Conservation (phyloP, 2,113 vertebrate genomes). For the Xenus cinereus region DNA sequence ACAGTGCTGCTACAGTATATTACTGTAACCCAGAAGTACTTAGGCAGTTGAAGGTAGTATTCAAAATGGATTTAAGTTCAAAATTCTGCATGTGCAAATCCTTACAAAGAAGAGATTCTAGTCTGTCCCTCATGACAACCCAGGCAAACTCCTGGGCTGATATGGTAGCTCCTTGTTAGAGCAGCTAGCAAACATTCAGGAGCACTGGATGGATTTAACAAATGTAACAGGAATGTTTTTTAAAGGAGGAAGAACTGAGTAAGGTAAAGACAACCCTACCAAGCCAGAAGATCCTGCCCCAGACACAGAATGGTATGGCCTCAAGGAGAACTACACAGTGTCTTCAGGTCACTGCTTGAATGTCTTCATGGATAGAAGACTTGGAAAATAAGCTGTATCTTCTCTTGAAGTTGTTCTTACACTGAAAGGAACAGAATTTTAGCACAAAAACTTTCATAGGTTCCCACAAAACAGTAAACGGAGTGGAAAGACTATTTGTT, state of each 20-base stretch:
- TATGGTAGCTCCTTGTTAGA: neutral
- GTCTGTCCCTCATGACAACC: neutral
- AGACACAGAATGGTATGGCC: neutral
- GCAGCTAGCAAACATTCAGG: neutral
- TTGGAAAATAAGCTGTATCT: neutral
- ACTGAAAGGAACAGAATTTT: neutral
- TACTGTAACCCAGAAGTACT: neutral
- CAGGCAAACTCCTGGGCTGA: neutral
- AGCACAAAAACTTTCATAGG: neutral
- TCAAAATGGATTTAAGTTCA: neutral
- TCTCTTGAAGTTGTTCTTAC: neutral
- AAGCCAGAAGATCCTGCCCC: neutral
- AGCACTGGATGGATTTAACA: neutral
- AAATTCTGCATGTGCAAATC: neutral
- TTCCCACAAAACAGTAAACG: neutral
- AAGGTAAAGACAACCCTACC: neutral
- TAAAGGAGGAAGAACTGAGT: neutral
- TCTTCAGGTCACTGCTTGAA: neutral
- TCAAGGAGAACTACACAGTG: neutral
- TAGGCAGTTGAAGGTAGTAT: neutral
- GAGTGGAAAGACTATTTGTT: neutral
- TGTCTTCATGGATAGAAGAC: neutral
- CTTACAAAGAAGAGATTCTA: neutral
- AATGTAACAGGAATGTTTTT: accelerated
- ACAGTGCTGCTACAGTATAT: neutral